Conservation (phyloP, 1,140 invertebrate genomes). For the Drosophila busckii region DNA sequence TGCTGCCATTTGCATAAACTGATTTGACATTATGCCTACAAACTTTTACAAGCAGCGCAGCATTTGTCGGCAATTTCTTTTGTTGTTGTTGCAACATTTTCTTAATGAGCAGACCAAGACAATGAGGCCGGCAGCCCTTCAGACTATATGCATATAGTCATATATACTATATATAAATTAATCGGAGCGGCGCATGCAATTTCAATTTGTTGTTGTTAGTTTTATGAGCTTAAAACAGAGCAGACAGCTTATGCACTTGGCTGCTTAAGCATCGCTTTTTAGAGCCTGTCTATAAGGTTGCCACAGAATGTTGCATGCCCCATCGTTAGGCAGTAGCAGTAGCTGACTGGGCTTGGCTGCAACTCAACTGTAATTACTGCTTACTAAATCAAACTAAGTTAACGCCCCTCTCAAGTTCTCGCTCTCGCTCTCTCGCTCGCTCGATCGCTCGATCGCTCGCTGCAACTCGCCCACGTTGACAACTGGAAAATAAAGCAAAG, state of each 20-base stretch:
- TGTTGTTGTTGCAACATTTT: constrained; percentile 47
- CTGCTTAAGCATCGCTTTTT: too few relatives aligned
- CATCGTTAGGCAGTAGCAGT: too few relatives aligned
- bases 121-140: constrained; percentile 34
- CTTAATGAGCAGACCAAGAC: constrained; percentile 70
- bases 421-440: too few relatives aligned
- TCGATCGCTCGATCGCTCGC: too few relatives aligned
- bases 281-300: too few relatives aligned
- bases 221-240: too few relatives aligned
- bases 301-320: too few relatives aligned
- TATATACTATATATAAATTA: constrained; percentile 46
- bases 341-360: constrained; percentile 12
- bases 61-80: constrained; percentile 53
- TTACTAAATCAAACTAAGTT: constrained; percentile 35
- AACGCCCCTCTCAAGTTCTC: too few relatives aligned
- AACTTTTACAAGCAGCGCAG: constrained; percentile 13
- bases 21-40: constrained; percentile 51
- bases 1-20: constrained; percentile 59
- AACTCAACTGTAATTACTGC: constrained; percentile 36
- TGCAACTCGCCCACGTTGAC: constrained; percentile 35
- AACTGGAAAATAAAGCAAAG: constrained; percentile 21
- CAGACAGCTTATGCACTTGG: neutral
- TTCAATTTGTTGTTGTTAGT: constrained; percentile 61
- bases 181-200: constrained; percentile 57
- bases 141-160: neutral